phyloP scores from a whole-genome alignment of 2,888 invertebrate genomes.

The Quadroppia sp. region DNA sequence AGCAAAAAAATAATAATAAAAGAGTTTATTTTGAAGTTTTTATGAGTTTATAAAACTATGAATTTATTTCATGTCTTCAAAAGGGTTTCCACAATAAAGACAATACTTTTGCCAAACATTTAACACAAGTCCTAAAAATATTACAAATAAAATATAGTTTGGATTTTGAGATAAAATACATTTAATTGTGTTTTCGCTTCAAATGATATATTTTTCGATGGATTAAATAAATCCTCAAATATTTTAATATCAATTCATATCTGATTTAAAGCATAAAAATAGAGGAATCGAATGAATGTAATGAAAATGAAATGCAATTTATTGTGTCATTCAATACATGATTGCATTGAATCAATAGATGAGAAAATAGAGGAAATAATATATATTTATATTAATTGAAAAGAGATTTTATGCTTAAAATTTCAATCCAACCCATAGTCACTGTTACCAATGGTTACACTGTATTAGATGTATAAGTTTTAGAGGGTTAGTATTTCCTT shows the following conservation, averaged over 20 bases:
- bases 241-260: conserved; percentile 1
- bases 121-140: not conserved
- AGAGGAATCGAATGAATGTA: not conserved
- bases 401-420: not conserved
- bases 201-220: not conserved
- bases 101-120: not conserved
- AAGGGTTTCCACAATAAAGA: not conserved
- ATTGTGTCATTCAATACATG: not conserved
- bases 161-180: not conserved
- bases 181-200: conserved; percentile 8
- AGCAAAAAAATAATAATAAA: not conserved
- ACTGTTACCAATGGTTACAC: not conserved
- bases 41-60: conserved; percentile 22
- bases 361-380: too few relatives aligned
- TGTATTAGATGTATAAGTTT: not conserved
- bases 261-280: not conserved
- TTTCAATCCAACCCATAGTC: not conserved
- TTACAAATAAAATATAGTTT: not conserved
- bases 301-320: not conserved
- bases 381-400: too few relatives aligned
- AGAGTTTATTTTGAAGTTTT: not conserved
- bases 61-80: not conserved
- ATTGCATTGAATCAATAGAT: not conserved
- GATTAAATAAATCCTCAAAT: not conserved
- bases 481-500: not conserved